Base-by-base conservation (phyloP, 2,113 vertebrate species). In the Nansenia antarctica region DNA sequence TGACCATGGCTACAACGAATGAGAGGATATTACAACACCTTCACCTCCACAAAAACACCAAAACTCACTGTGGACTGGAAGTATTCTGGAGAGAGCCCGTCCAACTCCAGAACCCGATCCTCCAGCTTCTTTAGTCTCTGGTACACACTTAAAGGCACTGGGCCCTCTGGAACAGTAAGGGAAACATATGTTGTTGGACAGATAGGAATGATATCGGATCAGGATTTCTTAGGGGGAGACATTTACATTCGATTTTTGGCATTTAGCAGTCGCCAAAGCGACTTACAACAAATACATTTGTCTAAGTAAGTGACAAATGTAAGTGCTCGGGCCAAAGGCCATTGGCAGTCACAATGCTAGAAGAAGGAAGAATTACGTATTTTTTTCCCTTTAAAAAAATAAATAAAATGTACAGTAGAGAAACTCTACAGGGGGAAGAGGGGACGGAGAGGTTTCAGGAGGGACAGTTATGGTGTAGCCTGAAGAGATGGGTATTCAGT, bases 71-170 rank as follows among this genome's bases (percentile, higher is more conserved):
- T 74, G 77, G 96, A 93, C 69, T 95, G 96, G 88, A 98, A 99
- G 91, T 99, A 99, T 85, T 99, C 98, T 5, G 98, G 98, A 66
- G 96, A 99, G 78, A 98, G 93, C 77, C 98, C 97, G 93, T 99
- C 98, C 74, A 99, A 86, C 87, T 98, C 96, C 85, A 99, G 92
- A 73, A 99, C 97, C 82, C 95, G 96, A 91, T 99, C 95, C 89
- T 99, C 97, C 87, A 99, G 92, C 82, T 92, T 97, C 92, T 98
- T 98, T 77, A 98, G 94, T 80, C 98, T 94, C 84, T 96, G 96
- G 91, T 98, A 99, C 86, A 99, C 93, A 70, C 92, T 95, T 87
- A 92, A 81, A 63, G 98, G 97, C 59, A 99, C 95, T 0, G 98
- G 98, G 55, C 96, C 95, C 70, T 90, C 96, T 97, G 76, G 49